These are phyloP conservation scores for Oophaga sylvatica DNA, from an alignment of 2,797 vertebrate genomes.

Conservation along the genomic window DNA sequence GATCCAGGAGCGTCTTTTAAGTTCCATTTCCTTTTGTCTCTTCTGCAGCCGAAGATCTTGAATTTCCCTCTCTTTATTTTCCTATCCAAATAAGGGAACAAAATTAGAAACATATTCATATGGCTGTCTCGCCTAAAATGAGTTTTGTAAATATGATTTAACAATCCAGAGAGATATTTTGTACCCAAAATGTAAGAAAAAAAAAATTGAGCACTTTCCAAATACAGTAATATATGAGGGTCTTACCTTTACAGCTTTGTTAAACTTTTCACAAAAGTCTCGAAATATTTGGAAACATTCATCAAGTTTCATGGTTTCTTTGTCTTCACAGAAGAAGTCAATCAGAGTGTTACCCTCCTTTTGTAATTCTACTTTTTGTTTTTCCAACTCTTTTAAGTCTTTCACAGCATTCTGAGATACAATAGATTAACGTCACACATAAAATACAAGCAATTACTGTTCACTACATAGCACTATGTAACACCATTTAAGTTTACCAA, in stretches of 20 bases:
- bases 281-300: constrained; percentile 97
- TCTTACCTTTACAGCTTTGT: constrained; percentile 92
- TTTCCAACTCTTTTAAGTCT: constrained; percentile 86
- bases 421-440: neutral
- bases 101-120: neutral
- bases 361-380: constrained; percentile 82
- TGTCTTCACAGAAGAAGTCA: constrained; percentile 98
- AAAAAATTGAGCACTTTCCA: neutral
- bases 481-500: neutral
- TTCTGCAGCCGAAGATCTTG: constrained; percentile 86
- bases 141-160: neutral
- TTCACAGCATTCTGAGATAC: constrained; percentile 79
- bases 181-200: too few relatives aligned
- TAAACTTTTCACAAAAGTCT: constrained; percentile 93
- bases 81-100: constrained; percentile 71
- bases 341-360: constrained; percentile 89
- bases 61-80: constrained; percentile 86
- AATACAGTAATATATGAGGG: neutral
- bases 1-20: constrained; percentile 85
- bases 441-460: neutral
- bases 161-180: too few relatives aligned
- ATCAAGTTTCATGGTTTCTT: constrained; percentile 94
- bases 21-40: constrained; percentile 84
- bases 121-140: too few relatives aligned
- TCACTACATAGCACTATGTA: neutral